Percentiles rank a stretch among this genome's conserved stretches.
Evolutionary conservation across 2,113 vertebrate genomes (phyloP).

Genomic region (Urocolius indicus): DNA sequence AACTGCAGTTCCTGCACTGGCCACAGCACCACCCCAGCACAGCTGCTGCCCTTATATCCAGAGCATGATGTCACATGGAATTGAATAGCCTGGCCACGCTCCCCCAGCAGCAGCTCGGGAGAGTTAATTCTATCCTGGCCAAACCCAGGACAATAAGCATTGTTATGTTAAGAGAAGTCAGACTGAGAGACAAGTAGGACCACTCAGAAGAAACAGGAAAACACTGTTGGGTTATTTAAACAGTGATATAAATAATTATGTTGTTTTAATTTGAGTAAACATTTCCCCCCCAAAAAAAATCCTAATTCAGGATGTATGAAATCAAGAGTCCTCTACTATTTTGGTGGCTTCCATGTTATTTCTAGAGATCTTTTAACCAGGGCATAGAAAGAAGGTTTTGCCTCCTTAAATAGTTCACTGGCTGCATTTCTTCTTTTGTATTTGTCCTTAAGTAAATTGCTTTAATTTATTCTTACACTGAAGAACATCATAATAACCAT

Average conservation of each 20-base stretch:
- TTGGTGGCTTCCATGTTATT: accelerated
- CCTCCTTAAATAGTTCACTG: not conserved
- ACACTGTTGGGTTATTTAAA: not conserved
- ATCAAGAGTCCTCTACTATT: not conserved
- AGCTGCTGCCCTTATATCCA: too few species aligned
- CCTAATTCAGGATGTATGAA: not conserved
- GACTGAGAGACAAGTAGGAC: not conserved
- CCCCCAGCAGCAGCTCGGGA: too few species aligned
- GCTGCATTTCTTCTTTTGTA: not conserved
- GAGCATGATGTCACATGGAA: too few species aligned
- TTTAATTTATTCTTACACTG: not conserved
- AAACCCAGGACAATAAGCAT: too few species aligned
- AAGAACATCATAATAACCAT: not conserved
- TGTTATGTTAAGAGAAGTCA: not conserved
- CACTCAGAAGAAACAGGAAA: not conserved
- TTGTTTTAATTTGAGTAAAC: not conserved
- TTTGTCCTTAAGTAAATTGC: not conserved
- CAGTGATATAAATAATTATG: not conserved
- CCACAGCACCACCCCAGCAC: too few species aligned
- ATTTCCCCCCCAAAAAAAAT: not conserved
- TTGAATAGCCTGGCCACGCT: too few species aligned
- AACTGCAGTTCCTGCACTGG: too few species aligned
- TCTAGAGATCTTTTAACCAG: not conserved
- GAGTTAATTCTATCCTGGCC: too few species aligned
- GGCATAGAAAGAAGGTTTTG: not conserved